Evolutionary conservation across 1,140 invertebrate genomes (phyloP), one percentile per base, ranked within the genome.

Genomic region (Drosophila busckii): DNA sequence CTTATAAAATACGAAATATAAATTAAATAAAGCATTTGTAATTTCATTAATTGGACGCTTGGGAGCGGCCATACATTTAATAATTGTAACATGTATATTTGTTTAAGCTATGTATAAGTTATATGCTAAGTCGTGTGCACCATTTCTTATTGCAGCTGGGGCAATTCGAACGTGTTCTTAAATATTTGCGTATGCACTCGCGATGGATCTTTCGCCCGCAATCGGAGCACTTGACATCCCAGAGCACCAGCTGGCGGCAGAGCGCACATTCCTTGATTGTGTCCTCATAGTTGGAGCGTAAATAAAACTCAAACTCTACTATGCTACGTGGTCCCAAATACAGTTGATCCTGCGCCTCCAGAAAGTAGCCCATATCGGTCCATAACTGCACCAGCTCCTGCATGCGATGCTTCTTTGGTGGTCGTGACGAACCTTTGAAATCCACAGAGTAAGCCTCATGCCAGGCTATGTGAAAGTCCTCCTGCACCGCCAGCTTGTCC

Each of bases 281-380:
- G 0, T 75, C 69, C 7, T 29, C 6, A 12, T 70, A 69, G 4
- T 73, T 75, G 3, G 56, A 55, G 12, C 37, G 46, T 4, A 82
- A 17, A 31, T 70, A 75, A 8, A 82, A 83, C 8, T 40, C 63
- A 2, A 82, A 52, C 12, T 82, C 75, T 0, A 82, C 25, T 0
- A 82, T 48, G 6, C 64, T 82, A 3, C 69, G 69, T 0, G 75
- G 76, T 0, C 75, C 75, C n/a, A 82, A 19, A 45, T 70, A 82
- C 0, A 83, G 28, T 12, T 15, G 25, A 2, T 73, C 75, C 4
- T 38, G 23, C 5, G 22, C 22, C 7, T 82, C 54, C 1, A 66
- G 12, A 3, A 82, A 70, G 28, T 83, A 82, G 1, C 75, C 75
- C 70, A 75, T 76, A 3, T 53, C 25, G 4, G 31, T 59, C 75